These are phyloP conservation scores for Ethmia dodecea DNA, from an alignment of 2,888 invertebrate species.

Conservation along the genomic window DNA sequence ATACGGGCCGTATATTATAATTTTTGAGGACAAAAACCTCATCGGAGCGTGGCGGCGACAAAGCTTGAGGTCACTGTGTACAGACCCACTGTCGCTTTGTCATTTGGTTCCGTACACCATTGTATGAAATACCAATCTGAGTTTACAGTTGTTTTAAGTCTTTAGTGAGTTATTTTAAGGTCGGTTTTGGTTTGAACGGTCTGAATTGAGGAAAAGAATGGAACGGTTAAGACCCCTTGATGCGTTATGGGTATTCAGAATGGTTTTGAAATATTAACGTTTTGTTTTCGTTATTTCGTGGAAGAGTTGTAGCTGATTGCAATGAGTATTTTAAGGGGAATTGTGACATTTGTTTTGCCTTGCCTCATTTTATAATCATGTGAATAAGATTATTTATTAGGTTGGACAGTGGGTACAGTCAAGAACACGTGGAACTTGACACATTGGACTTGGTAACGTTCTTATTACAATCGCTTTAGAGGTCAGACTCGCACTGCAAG, in stretches of 20 bases:
- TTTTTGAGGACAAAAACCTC: slow-evolving; percentile 31
- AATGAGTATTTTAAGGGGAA: not conserved
- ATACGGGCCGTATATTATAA: slow-evolving; percentile 13
- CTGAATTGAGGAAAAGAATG: not conserved
- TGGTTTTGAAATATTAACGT: not conserved
- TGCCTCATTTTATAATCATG: no score
- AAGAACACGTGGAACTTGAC: no score
- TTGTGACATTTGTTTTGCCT: no score
- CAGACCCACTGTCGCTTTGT: slow-evolving; percentile 5
- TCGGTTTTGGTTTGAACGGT: not conserved
- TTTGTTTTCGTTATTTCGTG: not conserved
- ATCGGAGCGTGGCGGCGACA: slow-evolving; percentile 30
- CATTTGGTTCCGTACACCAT: slow-evolving; percentile 6
- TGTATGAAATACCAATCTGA: slow-evolving; percentile 5
- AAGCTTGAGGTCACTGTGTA: slow-evolving; percentile 20
- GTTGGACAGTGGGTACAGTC: no score
- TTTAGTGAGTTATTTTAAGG: not conserved
- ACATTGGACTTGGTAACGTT: no score
- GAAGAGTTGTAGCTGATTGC: not conserved
- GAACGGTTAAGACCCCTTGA: not conserved
- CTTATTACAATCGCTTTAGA: no score
- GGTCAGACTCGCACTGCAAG: no score
- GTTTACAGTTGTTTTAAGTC: not conserved
- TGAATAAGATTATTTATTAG: no score
- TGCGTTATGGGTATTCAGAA: not conserved